phyloP scores from a whole-genome alignment of 2,113 vertebrate genomes.

The Hyaena hyaena region DNA sequence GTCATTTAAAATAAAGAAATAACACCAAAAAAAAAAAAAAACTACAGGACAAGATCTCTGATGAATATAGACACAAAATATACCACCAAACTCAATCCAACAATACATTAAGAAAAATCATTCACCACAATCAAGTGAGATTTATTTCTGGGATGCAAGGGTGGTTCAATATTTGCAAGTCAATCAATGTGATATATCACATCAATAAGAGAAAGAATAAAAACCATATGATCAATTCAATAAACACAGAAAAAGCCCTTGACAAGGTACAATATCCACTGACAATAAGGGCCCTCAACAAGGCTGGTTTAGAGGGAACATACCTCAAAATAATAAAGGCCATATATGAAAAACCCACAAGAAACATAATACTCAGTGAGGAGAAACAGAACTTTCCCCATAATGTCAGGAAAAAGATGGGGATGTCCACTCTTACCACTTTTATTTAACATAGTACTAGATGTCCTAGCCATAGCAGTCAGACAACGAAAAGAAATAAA shows the following conservation, averaged over 20 bases:
- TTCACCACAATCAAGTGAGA: not conserved
- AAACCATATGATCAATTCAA: not conserved
- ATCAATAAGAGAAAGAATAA: not conserved
- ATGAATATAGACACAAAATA: not conserved
- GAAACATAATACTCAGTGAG: not conserved
- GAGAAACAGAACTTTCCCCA: not conserved
- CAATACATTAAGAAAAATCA: not conserved
- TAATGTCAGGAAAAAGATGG: not conserved
- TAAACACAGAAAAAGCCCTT: not conserved
- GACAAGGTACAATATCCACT: not conserved
- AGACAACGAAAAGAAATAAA: not conserved
- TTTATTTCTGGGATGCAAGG: not conserved
- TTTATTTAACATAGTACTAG: not conserved
- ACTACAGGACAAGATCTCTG: not conserved
- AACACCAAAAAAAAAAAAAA: not conserved
- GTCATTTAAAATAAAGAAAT: constrained; percentile 53
- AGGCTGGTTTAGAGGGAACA: not conserved
- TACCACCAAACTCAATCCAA: not conserved
- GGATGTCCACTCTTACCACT: not conserved
- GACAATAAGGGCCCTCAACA: not conserved
- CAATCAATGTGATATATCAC: not conserved
- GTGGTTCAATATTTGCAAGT: not conserved
- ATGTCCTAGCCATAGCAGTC: not conserved
- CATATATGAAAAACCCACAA: not conserved
- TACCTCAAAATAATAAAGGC: not conserved